Conservation (phyloP, 2,113 vertebrate genomes). For the Colistium nudipinnis region DNA sequence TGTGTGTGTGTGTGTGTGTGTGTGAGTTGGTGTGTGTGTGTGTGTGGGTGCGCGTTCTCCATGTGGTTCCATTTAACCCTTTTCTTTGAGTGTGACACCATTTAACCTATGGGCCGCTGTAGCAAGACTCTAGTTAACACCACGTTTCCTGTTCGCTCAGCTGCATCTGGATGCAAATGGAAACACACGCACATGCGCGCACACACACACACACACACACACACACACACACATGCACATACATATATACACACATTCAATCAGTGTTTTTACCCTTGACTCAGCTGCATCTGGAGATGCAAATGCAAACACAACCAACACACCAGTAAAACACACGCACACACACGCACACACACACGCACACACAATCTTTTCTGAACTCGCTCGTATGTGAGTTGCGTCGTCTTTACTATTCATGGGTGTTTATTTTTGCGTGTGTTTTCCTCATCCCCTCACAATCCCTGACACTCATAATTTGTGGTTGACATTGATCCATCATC, state of each 20-base stretch:
- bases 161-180: constrained; percentile 65
- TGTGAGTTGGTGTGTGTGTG: constrained; percentile 16
- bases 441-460: constrained; percentile 25
- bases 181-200: constrained; percentile 11
- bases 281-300: constrained; percentile 44
- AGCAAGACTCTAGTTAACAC: constrained; percentile 71
- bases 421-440: constrained; percentile 13
- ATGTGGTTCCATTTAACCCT: constrained; percentile 79
- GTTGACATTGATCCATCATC: constrained; percentile 49
- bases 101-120: constrained; percentile 71
- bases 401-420: not conserved
- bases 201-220: constrained; percentile 21
- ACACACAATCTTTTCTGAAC: too few relatives aligned
- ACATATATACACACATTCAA: constrained; percentile 2
- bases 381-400: not conserved
- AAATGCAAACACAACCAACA: constrained; percentile 36
- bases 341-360: not conserved
- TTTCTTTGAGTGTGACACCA: constrained; percentile 72
- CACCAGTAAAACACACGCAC: constrained; percentile 5
- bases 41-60: constrained; percentile 29
- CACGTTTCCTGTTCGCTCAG: constrained; percentile 73
- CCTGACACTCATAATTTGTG: constrained; percentile 22
- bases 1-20: constrained; percentile 32
- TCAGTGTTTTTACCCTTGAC: constrained; percentile 32
- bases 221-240: constrained; percentile 7